Evolutionary conservation across 2,113 vertebrate species (phyloP), one percentile per base, ranked within the genome.

Genomic region (Typhlomys cinereus): DNA sequence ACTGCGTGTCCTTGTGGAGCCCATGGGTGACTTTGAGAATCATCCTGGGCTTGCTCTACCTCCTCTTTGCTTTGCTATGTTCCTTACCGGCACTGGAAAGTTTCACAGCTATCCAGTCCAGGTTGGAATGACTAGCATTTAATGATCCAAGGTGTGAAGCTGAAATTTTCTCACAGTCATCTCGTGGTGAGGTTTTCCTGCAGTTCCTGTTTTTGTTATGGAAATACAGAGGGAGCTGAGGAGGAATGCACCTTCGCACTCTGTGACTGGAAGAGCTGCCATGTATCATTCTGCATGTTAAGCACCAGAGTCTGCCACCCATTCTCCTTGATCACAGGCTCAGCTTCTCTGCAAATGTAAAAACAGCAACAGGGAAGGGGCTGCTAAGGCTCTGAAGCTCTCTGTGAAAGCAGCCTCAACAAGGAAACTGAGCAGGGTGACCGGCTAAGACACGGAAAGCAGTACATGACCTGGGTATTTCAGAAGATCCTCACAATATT

Each of bases 101-200:
- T 41, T 86, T 44, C 64, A n/a, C 46, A 75, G 29, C 18, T 59
- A 41, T 88, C 15, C 50, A 73, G 18, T 5, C 61, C 23, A 74
- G 36, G 14, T 57, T 23, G 5, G 13, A n/a, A 80, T 62, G 29
- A 8, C 21, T 15, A 36, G 11, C 4, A 27, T 67, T 54, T 54
- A 50, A 66, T 36, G 54, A 71, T 64, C 50, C 15, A 5, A 34
- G 5, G 0, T 44, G 1, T 48, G 12, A 27, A 75, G 74, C 5
- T 61, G 64, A 90, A 93, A 79, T 70, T 71, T 88, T 29, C 84
- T 86, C 52, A 64, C 27, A 48, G 27, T 66, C 89, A 88, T 5
- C 76, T 91, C 44, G 67, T 39, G 39, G 17, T 57, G 25, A 73
- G 7, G 17, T 52, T 70, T 66, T 82, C 34, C 34, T 70, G 6